Base-by-base conservation (phyloP, 1,140 invertebrate genomes). In the Drosophila dunni region DNA sequence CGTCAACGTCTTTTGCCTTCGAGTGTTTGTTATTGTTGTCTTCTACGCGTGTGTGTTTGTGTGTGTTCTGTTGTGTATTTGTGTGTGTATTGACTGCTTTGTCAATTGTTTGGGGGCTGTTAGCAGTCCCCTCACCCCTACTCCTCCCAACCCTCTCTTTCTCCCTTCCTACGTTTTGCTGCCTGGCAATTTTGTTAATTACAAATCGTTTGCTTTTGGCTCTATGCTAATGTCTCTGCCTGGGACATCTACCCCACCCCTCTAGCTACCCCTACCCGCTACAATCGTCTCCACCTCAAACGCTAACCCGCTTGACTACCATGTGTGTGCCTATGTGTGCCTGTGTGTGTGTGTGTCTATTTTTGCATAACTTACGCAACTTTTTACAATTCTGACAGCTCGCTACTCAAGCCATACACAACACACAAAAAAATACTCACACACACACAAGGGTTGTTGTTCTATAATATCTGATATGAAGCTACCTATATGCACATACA, bases 181-280 rank as follows among this genome's bases (percentile, higher is more conserved):
- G 81, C 88, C 77, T 91, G 90, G 90, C 90, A 91, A 91, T 91
- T 91, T 91, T 91, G 90, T 91, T 91, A 91, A 91, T 91, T 91
- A 91, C 90, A 90, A 91, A 91, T 91, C 90, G 90, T 75, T 90
- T 91, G 88, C 81, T 79, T 90, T 68, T 71, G 63, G 62, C 78
- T 80, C 66, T 82, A 70, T 83, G 69, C 81, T 80, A 84, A 79
- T 84, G 80, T 75, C 60, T 75, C 60, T 61, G 71, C 51, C 71
- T 63, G 65, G 65, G 66, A 68, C 70, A 71, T 54, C 78, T 61
- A 56, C 64, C 45, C 50, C 45, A 33, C 48, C 11, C 11, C 40
- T 4, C 17, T 17, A 17, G 17, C 17, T 4, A 13, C 0, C 45
- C 9, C 40, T 5, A 36, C 34, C 10, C 33, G 15, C 8, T 17